Evolutionary conservation across 1,140 invertebrate species (phyloP), one percentile per base, ranked within the genome.

Genomic region (Tetranychus cinnabarinus): DNA sequence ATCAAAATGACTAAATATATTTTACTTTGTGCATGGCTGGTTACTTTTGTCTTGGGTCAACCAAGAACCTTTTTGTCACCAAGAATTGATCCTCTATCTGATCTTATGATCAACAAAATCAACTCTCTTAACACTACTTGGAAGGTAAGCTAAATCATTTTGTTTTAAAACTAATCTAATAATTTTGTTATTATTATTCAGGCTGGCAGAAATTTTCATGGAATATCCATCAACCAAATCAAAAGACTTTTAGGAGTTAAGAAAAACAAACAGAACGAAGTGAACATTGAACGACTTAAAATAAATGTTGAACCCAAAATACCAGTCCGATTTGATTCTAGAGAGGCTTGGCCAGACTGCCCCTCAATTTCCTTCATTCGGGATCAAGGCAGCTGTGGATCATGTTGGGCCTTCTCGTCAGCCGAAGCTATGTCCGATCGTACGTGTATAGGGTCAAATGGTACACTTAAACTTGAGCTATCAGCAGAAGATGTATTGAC

Each of bases 351-450:
- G 88, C 80, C 86, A 0, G 70, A 87, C 66, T 93, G 89, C 67
- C 82, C 84, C 12, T 86, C 86, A 1, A 80, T 88, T 63, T 75
- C 75, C 52, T 83, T 86, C 71, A 80, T 87, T 33, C 73, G 84
- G 63, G 85, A 88, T 76, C 85, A 87, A 72, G 82, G 66, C 37
- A 77, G 77, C 4, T 81, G 80, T 70, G 82, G 63, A 55, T 68
- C 63, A 57, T 70, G 68, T 61, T 72, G 84, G 83, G 86, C 87
- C 6, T 87, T 90, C 72, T 88, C 86, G 56, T 87, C 89, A n/a
- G 87, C 87, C 1, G 88, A 89, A 73, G 84, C 88, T 1, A 93
- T 95, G 82, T 86, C 86, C 23, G 90, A 96, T 72, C 76, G 90
- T 57, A 78, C 77, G 47, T 96, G 90, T 71, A 89, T 91, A 65